Evolutionary conservation across 2,888 invertebrate species (phyloP).

Genomic region (Lypha dubia): DNA sequence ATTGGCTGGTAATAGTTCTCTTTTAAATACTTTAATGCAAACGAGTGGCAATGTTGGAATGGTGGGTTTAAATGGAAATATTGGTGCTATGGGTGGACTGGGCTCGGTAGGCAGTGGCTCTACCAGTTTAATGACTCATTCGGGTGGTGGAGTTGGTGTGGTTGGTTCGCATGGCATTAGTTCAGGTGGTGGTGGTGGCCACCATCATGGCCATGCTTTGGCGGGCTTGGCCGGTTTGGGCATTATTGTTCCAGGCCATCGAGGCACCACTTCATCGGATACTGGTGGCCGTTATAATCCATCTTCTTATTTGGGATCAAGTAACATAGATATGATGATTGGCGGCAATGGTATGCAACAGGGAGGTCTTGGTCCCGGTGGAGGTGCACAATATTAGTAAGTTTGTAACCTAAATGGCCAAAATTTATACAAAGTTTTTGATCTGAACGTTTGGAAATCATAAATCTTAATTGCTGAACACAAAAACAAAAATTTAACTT

Average conservation of each 20-base stretch:
- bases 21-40: constrained; percentile 76
- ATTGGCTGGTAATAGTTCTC: constrained; percentile 76
- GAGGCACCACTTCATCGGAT: constrained; percentile 71
- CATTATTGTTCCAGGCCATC: constrained; percentile 77
- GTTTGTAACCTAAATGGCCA: constrained; percentile 59
- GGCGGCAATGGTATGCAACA: constrained; percentile 70
- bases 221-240: constrained; percentile 79
- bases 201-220: constrained; percentile 77
- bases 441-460: no score
- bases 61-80: constrained; percentile 58
- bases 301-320: constrained; percentile 69
- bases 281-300: constrained; percentile 73
- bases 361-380: constrained; percentile 73
- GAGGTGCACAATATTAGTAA: constrained; percentile 75
- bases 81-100: constrained; percentile 56
- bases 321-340: constrained; percentile 74
- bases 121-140: constrained; percentile 71
- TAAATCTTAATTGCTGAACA: no score
- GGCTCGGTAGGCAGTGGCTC: constrained; percentile 72
- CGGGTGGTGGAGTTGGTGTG: constrained; percentile 54
- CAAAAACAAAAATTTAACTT: no score
- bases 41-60: constrained; percentile 36
- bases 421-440: no score
- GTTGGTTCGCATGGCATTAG: constrained; percentile 58
- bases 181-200: constrained; percentile 60